Base-by-base conservation (phyloP, 2,797 vertebrate species). In the Pelochelys cantorii region DNA sequence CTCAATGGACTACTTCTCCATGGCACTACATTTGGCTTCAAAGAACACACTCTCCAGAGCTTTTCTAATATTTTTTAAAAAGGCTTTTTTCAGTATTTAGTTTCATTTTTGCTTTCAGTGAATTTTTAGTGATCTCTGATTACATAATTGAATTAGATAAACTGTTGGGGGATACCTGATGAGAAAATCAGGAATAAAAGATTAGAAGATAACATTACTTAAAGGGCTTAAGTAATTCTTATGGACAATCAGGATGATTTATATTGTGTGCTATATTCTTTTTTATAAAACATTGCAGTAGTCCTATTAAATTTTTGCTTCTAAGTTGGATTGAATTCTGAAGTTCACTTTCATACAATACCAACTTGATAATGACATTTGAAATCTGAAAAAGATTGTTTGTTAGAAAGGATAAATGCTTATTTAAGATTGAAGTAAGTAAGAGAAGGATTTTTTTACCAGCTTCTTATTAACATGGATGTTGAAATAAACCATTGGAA, bases 101-200 rank as follows among this genome's bases (percentile, higher is more conserved):
- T 96, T 97, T 95, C 77, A 79, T 89, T 94, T 92, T 91, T 95
- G 52, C 62, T 96, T 94, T 88, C 65, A 75, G 88, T 55, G 94
- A 88, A 92, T 96, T 87, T 95, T 97, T 96, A 90, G 90, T 84
- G 84, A 90, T 68, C 62, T 89, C 94, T 95, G 94, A 96, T 95
- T 96, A 88, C 29, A 31, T 96, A 97, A 96, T 97, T 95, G 93
- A 95, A 95, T 95, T 95, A 96, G 93, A 92, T 92, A 97, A 96
- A 95, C 65, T 85, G 95, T 92, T 94, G 92, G 60, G 77, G 79
- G 89, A 59, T 94, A 79, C 91, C 93, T 93, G 92, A 94, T 94
- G 92, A 94, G 89, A 88, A 95, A 95, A 92, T 92, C 89, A 93
- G 83, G 95, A 95, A 83, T 93, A 93, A 95, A 93, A 90, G 89